Evolutionary conservation across 2,888 invertebrate species (phyloP).

Genomic region (Xylota segnis): DNA sequence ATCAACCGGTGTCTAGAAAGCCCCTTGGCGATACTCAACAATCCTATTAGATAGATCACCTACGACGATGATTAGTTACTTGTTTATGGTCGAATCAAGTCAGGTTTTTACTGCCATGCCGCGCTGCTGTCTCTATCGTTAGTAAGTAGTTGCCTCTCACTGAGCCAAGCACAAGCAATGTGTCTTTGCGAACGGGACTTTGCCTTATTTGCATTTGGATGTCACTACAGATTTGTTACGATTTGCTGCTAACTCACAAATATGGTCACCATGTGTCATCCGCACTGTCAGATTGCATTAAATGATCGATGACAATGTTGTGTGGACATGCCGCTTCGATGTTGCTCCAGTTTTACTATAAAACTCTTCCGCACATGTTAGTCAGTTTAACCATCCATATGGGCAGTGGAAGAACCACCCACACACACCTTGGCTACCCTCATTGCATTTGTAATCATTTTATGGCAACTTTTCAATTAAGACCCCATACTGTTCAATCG

Average conservation of each 20-base stretch:
- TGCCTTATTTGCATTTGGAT: constrained; percentile 71
- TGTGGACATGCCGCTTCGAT: neutral
- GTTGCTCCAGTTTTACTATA: constrained; percentile 42
- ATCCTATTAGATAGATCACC: constrained; percentile 65
- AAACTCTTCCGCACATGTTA: constrained; percentile 12
- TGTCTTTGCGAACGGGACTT: constrained; percentile 54
- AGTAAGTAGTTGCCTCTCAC: neutral
- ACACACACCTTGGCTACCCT: constrained; percentile 24
- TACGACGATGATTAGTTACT: constrained; percentile 45
- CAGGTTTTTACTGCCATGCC: constrained; percentile 23
- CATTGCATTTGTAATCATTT: constrained; percentile 20
- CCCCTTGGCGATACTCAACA: constrained; percentile 49
- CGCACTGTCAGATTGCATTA: constrained; percentile 14
- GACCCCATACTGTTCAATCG: constrained; percentile 65
- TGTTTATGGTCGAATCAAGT: constrained; percentile 52
- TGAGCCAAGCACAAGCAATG: constrained; percentile 13
- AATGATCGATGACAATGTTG: constrained; percentile 41
- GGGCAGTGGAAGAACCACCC: constrained; percentile 14
- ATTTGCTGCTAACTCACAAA: constrained; percentile 51
- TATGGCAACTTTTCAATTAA: constrained; percentile 58
- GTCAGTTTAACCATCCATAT: constrained; percentile 3
- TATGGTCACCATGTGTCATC: constrained; percentile 42
- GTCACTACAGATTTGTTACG: constrained; percentile 52
- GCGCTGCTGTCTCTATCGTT: neutral
- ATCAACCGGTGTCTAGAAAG: constrained; percentile 25